Base-by-base conservation (phyloP, 2,888 invertebrate genomes). In the Lasioglossum lativentre region DNA sequence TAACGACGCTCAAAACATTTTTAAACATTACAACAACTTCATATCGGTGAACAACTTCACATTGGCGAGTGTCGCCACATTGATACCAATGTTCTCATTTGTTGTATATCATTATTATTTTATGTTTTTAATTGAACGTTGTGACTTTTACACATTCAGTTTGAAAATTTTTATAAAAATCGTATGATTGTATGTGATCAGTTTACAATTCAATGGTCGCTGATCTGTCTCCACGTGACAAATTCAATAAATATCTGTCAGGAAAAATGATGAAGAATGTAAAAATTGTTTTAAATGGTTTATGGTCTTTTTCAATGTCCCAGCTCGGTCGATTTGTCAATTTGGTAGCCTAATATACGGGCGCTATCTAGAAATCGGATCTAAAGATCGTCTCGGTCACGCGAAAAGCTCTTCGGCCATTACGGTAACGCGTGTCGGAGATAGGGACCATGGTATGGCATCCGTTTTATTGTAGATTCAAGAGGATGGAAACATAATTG, bases 381-480 rank as follows among this genome's bases (percentile, higher is more conserved):
- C 91, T 88, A 70, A n/a, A 77, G 89, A 93, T 93, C 85, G 93
- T 82, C 82, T 80, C 66, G 87, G 93, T 93, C 93, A 92, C 93
- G 93, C 92, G 89, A 93, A 87, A 89, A 80, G 83, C 75, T 80
- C 71, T 52, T 76, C 76, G 82, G 42, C 86, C 70, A 73, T 82
- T 80, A 78, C 38, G 45, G 27, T 71, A 79, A 86, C 78, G 78
- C 40, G 75, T n/a, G n/a, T 42, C 63, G 59, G 47, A 52, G 68
- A 75, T 52, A 63, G 30, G 75, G 75, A 75, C 59, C 87, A 63
- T 59, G 70, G 79, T 71, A 77, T 74, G 83, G 74, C 66, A 79
- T 80, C 78, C 82, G 83, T 90, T 88, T 89, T 88, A 88, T 90
- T 80, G 83, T 77, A 68, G 34, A 82, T 77, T 86, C 86, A 83